Conservation (phyloP, 2,888 invertebrate species). For the Lasius fuliginosus region DNA sequence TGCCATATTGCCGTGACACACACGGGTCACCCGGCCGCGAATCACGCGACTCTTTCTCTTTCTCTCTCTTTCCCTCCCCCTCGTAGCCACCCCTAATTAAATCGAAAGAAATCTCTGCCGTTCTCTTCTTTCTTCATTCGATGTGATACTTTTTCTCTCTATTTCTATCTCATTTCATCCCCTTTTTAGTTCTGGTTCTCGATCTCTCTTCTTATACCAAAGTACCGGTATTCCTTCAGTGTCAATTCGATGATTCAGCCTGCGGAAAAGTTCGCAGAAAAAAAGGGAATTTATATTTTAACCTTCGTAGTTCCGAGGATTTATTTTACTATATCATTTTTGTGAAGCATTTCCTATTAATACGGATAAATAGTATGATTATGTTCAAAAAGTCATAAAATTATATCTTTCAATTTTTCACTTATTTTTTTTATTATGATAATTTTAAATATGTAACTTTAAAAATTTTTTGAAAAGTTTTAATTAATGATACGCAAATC, state of each 20-base stretch:
- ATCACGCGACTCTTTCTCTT: slow-evolving; percentile 60
- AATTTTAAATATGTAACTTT: not conserved
- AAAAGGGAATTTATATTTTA: slow-evolving; percentile 76
- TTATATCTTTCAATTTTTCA: not conserved
- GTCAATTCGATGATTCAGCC: slow-evolving; percentile 66
- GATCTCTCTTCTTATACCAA: slow-evolving; percentile 19
- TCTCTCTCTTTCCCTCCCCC: slow-evolving; percentile 25
- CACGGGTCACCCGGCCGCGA: slow-evolving; percentile 74
- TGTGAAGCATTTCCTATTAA: slow-evolving; percentile 22
- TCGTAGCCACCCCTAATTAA: slow-evolving; percentile 78
- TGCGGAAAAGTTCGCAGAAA: slow-evolving; percentile 71
- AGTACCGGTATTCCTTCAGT: slow-evolving; percentile 59
- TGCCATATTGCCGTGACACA: slow-evolving; percentile 79
- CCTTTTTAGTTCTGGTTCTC: not conserved
- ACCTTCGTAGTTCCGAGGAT: slow-evolving; percentile 49
- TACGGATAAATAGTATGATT: slow-evolving; percentile 10
- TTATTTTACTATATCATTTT: slow-evolving; percentile 25
- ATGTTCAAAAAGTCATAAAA: slow-evolving; percentile 2
- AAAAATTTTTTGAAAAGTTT: not conserved
- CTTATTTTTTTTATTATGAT: not conserved
- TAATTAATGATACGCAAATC: not conserved
- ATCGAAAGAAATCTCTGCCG: slow-evolving; percentile 80
- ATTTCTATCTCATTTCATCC: not conserved
- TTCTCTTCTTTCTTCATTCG: slow-evolving; percentile 29
- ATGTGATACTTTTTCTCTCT: not conserved